Evolutionary conservation across 2,888 invertebrate genomes (phyloP).

Genomic region (Thecocarcelia acutangulata): DNA sequence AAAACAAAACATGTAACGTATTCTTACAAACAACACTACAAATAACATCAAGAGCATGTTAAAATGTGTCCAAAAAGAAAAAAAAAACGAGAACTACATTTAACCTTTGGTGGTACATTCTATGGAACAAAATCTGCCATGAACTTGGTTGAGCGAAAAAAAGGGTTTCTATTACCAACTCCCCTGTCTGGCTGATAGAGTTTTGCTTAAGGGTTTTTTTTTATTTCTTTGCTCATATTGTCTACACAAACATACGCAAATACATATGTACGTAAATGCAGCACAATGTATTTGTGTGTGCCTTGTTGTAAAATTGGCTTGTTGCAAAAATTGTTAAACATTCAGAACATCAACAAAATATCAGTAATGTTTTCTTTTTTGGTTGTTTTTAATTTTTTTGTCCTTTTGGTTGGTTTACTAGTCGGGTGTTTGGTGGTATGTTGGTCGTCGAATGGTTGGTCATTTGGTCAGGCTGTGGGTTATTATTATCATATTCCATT

Average conservation of each 20-base stretch:
- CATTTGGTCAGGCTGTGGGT: constrained; percentile 55
- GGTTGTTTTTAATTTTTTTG: too few species aligned
- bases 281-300: background rate
- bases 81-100: constrained; percentile 56
- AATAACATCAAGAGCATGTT: constrained; percentile 63
- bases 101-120: constrained; percentile 67
- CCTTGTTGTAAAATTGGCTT: constrained; percentile 65
- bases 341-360: constrained; percentile 67
- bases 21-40: constrained; percentile 41
- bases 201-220: constrained; percentile 58
- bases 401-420: constrained; percentile 23
- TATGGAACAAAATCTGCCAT: constrained; percentile 51
- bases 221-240: constrained; percentile 36
- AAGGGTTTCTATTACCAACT: constrained; percentile 21
- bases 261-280: background rate
- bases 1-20: constrained; percentile 50
- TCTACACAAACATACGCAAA: constrained; percentile 13
- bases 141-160: constrained; percentile 21
- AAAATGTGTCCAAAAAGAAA: constrained; percentile 16
- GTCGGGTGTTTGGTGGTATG: constrained; percentile 29
- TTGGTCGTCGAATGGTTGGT: constrained; percentile 30
- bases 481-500: constrained; percentile 69
- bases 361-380: constrained; percentile 43
- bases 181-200: constrained; percentile 14
- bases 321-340: constrained; percentile 69